phyloP scores from a whole-genome alignment of 2,797 vertebrate species.

The Trichosurus vulpecula region DNA sequence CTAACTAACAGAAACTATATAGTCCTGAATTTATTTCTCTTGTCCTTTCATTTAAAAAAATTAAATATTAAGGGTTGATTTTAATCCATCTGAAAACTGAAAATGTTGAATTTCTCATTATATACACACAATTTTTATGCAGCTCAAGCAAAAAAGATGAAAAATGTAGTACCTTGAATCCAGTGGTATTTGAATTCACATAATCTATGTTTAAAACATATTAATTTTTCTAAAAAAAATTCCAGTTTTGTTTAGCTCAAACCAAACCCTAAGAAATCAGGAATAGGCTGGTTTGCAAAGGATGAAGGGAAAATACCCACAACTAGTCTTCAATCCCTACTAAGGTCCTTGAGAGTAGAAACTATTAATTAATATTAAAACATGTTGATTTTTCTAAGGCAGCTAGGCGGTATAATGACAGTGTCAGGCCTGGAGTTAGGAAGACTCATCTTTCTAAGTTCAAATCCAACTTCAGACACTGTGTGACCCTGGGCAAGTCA shows the following conservation, averaged over 20 bases:
- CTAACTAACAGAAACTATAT: neutral
- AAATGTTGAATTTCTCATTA: neutral
- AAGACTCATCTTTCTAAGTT: neutral
- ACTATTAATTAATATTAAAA: neutral
- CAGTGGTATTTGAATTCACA: neutral
- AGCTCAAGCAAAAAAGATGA: neutral
- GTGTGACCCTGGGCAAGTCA: neutral
- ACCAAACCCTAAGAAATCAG: neutral
- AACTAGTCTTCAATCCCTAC: neutral
- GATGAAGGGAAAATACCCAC: slow-evolving; percentile 17
- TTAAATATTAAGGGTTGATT: neutral
- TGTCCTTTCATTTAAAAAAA: neutral
- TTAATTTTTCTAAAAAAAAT: neutral
- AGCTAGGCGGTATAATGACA: neutral
- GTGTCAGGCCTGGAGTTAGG: neutral
- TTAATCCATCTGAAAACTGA: neutral
- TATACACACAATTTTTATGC: neutral
- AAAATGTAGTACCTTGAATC: neutral
- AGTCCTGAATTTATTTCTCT: neutral
- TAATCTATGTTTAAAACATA: neutral
- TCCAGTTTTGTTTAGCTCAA: neutral
- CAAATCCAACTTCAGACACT: neutral
- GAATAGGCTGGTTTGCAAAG: slow-evolving; percentile 12
- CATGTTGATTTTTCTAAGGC: neutral
- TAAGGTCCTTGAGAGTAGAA: neutral